These are phyloP conservation scores for Euborellia annulipes DNA, from an alignment of 1,140 invertebrate species.

Conservation along the genomic window DNA sequence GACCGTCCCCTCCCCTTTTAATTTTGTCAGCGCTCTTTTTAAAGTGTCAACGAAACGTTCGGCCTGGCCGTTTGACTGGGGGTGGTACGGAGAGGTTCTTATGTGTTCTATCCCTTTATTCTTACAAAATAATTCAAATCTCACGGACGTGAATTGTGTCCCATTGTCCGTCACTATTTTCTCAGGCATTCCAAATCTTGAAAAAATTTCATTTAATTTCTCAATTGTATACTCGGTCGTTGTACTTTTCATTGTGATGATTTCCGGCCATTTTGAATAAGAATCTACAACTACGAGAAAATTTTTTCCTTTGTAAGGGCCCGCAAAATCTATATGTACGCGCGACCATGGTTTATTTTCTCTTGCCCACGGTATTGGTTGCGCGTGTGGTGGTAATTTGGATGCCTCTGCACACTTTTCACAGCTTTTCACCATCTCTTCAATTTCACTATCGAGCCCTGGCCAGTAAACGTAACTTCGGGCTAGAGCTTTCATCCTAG, in stretches of 20 bases:
- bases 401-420: constrained; percentile 20
- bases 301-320: constrained; percentile 11
- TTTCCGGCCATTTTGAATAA: constrained; percentile 16
- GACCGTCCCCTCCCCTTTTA: no score
- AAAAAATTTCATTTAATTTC: constrained; percentile 20
- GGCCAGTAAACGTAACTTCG: constrained; percentile 21
- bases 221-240: constrained; percentile 14
- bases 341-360: constrained; percentile 5
- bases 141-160: constrained; percentile 21
- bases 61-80: no score
- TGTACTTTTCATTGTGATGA: constrained; percentile 5
- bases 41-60: not conserved
- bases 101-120: constrained; percentile 4
- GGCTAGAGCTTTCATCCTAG: constrained; percentile 24
- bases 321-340: constrained; percentile 15
- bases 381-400: not conserved
- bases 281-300: constrained; percentile 17
- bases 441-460: constrained; percentile 20
- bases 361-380: not conserved
- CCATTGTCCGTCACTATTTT: constrained; percentile 25
- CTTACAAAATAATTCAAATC: constrained; percentile 21
- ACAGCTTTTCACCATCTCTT: not conserved
- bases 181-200: constrained; percentile 22
- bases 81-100: not conserved
- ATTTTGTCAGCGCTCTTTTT: no score